Evolutionary conservation across 2,797 vertebrate genomes (phyloP), one percentile per base, ranked within the genome.

Genomic region (Etheostoma nigrum): DNA sequence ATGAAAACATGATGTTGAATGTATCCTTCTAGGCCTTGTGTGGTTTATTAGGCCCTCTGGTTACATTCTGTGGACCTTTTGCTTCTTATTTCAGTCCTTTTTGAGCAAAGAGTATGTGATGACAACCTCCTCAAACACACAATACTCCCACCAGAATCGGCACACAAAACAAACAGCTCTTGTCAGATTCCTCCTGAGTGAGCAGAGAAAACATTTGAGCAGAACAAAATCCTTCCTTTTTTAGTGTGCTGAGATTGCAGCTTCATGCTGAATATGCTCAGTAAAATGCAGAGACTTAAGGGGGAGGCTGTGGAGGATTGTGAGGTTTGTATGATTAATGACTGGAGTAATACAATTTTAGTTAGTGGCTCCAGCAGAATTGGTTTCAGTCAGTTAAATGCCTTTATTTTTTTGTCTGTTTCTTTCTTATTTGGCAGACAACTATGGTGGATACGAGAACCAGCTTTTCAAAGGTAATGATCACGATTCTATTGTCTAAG

Each of bases 401-500:
- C 73, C 52, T 83, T 55, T 57, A 77, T 81, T 86, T 58, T 58
- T 73, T 55, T 78, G 40, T 73, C 7, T 69, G 55, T 83, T 13
- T 85, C 27, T 83, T 48, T 74, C 57, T 87, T 27, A 85, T 88
- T 75, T 87, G 68, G 23, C 92, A 95, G 95, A 96, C 63, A 94
- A 77, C 87, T 93, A 94, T 79, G 89, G 94, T 62, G 95, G 95
- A 85, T 95, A 95, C 63, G 95, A 96, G 86, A 96, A 96, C 91
- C 95, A 95, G 72, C 95, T 96, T 77, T 96, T 96, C 66, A 96
- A 95, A 95, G 95, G 95, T 96, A 93, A 81, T 8, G 44, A 80
- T 52, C 53, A 27, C 27, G 5, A 5, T 75, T 73, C 30, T 82
- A 25, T 42, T 18, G 49, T 53, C 30, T 57, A 5, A 60, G 0